These are phyloP conservation scores for Sinocyclocheilus rhinocerous DNA, from an alignment of 2,113 vertebrate species.

Conservation along the genomic window DNA sequence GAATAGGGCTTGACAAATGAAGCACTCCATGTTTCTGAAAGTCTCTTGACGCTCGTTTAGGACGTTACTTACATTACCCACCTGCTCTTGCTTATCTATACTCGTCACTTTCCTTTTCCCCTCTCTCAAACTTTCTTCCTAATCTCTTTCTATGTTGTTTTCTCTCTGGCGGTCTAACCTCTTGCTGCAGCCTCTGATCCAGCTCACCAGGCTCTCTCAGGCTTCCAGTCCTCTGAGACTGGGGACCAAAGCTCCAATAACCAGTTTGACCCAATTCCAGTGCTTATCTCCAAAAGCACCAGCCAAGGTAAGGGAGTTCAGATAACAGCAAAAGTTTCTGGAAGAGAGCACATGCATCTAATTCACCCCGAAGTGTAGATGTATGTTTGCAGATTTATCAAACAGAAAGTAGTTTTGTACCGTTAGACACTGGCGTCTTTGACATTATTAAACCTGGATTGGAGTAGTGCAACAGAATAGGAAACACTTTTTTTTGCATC, in stretches of 20 bases:
- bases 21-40: background rate
- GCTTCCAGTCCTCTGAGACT: constrained; percentile 76
- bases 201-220: constrained; percentile 44
- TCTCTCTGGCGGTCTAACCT: constrained; percentile 56
- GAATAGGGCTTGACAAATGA: background rate
- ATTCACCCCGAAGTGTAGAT: background rate
- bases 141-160: background rate
- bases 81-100: background rate
- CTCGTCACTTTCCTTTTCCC: background rate
- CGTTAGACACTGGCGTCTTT: background rate
- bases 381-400: background rate
- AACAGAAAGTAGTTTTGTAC: background rate
- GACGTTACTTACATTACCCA: background rate
- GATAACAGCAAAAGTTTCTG: constrained; percentile 48
- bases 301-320: constrained; percentile 91
- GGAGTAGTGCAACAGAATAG: background rate
- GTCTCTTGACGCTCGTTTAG: background rate
- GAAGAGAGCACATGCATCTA: background rate
- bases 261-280: constrained; percentile 99
- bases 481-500: background rate
- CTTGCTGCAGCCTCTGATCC: constrained; percentile 54
- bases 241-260: constrained; percentile 91
- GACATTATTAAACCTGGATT: background rate
- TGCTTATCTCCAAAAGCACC: constrained; percentile 96
- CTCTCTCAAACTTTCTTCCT: background rate